These are phyloP conservation scores for Ophion obscuratus DNA, from an alignment of 2,888 invertebrate genomes.

Conservation along the genomic window DNA sequence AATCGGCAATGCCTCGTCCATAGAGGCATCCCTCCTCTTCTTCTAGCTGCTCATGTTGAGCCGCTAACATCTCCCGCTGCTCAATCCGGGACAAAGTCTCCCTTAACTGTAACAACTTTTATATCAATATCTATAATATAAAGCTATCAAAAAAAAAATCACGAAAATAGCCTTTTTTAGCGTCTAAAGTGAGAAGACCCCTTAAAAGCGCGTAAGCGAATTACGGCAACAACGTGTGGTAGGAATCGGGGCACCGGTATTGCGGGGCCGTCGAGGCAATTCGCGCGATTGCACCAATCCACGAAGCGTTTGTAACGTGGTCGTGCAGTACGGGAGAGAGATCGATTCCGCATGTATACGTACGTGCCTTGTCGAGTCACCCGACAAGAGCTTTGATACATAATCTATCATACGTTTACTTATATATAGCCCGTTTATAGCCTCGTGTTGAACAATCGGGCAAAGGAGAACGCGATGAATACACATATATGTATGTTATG, in stretches of 20 bases:
- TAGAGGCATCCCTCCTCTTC: too few relatives aligned
- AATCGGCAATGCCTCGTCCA: too few relatives aligned
- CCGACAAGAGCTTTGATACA: conserved; percentile 44
- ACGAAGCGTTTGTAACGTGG: conserved; percentile 9
- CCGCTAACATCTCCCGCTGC: too few relatives aligned
- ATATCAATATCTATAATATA: too few relatives aligned
- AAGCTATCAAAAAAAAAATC: too few relatives aligned
- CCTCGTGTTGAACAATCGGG: conserved; percentile 35
- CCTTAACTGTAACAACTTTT: too few relatives aligned
- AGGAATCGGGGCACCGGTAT: conserved; percentile 63
- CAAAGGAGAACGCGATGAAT: conserved; percentile 58
- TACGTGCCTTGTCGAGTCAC: conserved; percentile 41
- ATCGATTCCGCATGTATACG: conserved; percentile 14
- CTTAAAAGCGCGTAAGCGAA: conserved; percentile 55
- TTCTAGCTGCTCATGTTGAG: too few relatives aligned
- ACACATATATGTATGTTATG: conserved; percentile 3
- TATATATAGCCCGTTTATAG: conserved; percentile 15
- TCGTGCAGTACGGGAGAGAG: conserved; percentile 58
- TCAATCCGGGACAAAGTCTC: too few relatives aligned
- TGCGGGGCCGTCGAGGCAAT: conserved; percentile 42
- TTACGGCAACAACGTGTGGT: conserved; percentile 44
- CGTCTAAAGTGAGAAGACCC: too few relatives aligned
- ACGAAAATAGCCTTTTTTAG: too few relatives aligned
- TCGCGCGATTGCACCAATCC: conserved; percentile 38
- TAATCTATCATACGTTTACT: conserved; percentile 24